Evolutionary conservation across 2,888 invertebrate species (phyloP).

Genomic region (Hoplodrina blanda): DNA sequence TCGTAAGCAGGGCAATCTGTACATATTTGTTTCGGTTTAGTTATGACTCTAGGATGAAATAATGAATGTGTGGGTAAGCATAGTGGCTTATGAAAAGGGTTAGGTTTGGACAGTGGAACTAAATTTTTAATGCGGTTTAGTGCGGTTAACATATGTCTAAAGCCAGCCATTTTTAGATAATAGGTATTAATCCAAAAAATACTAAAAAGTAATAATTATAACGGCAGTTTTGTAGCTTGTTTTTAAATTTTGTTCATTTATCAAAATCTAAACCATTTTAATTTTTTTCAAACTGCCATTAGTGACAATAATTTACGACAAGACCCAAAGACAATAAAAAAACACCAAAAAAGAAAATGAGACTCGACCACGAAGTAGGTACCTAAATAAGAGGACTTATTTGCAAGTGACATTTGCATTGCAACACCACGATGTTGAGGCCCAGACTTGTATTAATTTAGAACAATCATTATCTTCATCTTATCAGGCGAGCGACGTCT

Average conservation of each 20-base stretch:
- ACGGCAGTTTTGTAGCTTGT: neutral
- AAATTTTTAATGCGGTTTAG: neutral
- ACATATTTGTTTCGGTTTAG: neutral
- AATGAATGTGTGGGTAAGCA: neutral
- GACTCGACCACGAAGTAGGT: too few species aligned
- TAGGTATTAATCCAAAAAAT: neutral
- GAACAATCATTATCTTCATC: too few species aligned
- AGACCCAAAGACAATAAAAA: neutral
- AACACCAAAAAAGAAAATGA: too few species aligned
- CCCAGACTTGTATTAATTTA: too few species aligned
- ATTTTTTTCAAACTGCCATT: neutral
- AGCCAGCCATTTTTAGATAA: neutral
- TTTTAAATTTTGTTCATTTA: neutral
- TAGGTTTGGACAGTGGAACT: neutral
- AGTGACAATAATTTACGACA: neutral
- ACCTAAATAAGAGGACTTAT: too few species aligned
- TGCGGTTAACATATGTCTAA: neutral
- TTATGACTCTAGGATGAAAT: neutral
- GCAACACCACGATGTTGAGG: too few species aligned
- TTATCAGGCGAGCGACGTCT: too few species aligned
- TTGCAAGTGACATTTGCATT: too few species aligned
- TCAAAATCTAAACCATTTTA: neutral
- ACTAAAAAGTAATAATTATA: neutral
- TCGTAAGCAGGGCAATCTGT: neutral
- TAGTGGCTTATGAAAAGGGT: neutral